A percentile compares a stretch with the other conserved stretches of the same genome.
These are phyloP conservation scores for Molorchus minor DNA, from an alignment of 2,888 invertebrate species.

Conservation along the genomic window DNA sequence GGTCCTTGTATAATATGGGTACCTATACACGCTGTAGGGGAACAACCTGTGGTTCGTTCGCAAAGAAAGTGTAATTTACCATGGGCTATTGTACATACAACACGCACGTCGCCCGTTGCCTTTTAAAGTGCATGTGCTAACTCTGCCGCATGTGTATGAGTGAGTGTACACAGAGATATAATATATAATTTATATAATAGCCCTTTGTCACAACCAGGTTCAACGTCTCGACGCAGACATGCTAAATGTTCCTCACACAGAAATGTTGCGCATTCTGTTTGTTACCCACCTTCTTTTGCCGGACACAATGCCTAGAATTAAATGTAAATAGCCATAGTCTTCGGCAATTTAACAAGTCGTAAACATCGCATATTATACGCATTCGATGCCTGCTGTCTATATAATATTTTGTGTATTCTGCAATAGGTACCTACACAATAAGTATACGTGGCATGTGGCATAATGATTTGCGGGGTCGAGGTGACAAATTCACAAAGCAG, in stretches of 20 bases:
- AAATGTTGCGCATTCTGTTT: slow-evolving; percentile 45
- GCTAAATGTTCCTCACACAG: slow-evolving; percentile 50
- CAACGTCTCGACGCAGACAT: slow-evolving; percentile 51
- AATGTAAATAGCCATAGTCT: slow-evolving; percentile 34
- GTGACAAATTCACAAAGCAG: too few species aligned
- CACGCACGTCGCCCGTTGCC: slow-evolving; percentile 28
- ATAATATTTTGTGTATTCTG: too few species aligned
- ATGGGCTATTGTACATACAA: slow-evolving; percentile 27
- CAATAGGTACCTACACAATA: too few species aligned
- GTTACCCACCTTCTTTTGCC: slow-evolving; percentile 44
- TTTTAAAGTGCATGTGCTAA: slow-evolving; percentile 28
- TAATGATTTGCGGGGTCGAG: too few species aligned
- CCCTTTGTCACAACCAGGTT: slow-evolving; percentile 51
- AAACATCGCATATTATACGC: too few species aligned
- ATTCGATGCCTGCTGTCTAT: too few species aligned
- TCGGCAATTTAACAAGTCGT: slow-evolving; percentile 28
- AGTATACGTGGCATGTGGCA: too few species aligned
- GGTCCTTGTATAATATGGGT: too few species aligned
- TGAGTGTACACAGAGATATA: slow-evolving; percentile 42
- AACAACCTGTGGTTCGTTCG: slow-evolving; percentile 31
- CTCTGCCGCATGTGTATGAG: slow-evolving; percentile 30
- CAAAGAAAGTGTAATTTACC: slow-evolving; percentile 34
- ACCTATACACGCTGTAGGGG: slow-evolving; percentile 22
- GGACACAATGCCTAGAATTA: slow-evolving; percentile 36
- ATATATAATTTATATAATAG: slow-evolving; percentile 54